Evolutionary conservation across 2,888 invertebrate genomes (phyloP), one percentile per base, ranked within the genome.

Genomic region (Microdon myrmicae): DNA sequence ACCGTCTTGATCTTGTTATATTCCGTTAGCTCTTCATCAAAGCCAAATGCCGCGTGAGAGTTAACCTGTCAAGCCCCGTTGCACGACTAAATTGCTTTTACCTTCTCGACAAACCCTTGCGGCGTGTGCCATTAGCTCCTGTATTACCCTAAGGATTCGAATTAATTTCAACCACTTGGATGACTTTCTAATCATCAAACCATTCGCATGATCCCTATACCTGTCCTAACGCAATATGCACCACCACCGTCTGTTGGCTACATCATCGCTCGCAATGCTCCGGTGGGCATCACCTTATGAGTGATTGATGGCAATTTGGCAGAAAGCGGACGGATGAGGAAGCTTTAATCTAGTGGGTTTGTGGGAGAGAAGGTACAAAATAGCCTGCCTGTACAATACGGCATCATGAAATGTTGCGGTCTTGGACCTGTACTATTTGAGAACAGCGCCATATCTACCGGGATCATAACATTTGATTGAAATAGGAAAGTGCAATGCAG

Each of bases 181-280:
- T 38, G 38, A 45, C 49, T 61, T 61, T 56, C 56, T 34, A 56
- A 55, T 53, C 39, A 43, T 35, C 22, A 26, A 45, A 19, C 28
- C 16, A 37, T 51, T 49, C 34, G 37, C 49, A 47, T 26, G 12
- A 22, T 3, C 13, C 23, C 25, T 47, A 3, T 3, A 32, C n/a
- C n/a, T n/a, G 41, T 41, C 29, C 41, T 38, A 3, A 5, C 19
- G 8, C 7, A 6, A 8, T 14, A 12, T 7, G 6, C 3, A 7
- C 34, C 25, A 34, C 17, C 10, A 5, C 8, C 32, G 6, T 3
- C 6, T 9, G 4, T 9, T 4, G 7, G 9, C 7, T 32, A 1
- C 16, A 9, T 20, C 22, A 13, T 22, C 12, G 7, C 25, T 17
- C 45, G 14, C 20, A 16, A 20, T 8, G 12, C 19, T 34, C 19